Percentiles rank a stretch among this genome's conserved stretches.
phyloP scores from a whole-genome alignment of 2,113 vertebrate genomes.

The Chaetodon trifascialis region DNA sequence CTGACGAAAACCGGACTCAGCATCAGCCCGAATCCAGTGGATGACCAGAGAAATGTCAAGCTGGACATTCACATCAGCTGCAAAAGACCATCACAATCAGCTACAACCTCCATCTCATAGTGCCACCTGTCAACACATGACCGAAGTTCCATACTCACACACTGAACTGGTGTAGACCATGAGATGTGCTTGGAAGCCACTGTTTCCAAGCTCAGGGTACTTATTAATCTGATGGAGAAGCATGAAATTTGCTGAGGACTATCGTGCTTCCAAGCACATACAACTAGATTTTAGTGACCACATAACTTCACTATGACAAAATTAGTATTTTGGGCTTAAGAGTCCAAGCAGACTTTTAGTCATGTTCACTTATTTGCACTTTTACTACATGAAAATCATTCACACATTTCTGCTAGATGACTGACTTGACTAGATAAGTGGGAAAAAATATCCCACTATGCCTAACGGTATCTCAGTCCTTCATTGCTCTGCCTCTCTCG shows the following conservation, averaged over 20 bases:
- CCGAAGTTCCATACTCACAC: no score
- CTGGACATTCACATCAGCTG: no score
- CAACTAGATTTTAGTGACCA: neutral
- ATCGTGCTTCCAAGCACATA: neutral
- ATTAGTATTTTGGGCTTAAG: neutral
- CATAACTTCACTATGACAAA: neutral
- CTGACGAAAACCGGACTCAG: no score
- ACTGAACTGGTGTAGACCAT: no score
- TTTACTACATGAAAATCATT: neutral
- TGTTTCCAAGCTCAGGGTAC: neutral
- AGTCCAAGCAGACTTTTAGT: neutral
- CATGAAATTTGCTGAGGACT: no score
- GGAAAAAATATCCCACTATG: no score
- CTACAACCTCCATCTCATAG: no score
- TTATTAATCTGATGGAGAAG: neutral
- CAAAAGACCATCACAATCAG: no score
- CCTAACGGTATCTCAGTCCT: neutral
- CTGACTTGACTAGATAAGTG: neutral
- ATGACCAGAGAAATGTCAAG: no score
- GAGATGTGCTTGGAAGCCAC: neutral
- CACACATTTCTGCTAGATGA: neutral
- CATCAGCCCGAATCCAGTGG: no score
- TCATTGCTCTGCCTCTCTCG: neutral
- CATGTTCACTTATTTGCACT: no score
- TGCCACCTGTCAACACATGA: no score